Evolutionary conservation across 2,797 vertebrate species (phyloP), one percentile per base, ranked within the genome.

Genomic region (Limosa lapponica): DNA sequence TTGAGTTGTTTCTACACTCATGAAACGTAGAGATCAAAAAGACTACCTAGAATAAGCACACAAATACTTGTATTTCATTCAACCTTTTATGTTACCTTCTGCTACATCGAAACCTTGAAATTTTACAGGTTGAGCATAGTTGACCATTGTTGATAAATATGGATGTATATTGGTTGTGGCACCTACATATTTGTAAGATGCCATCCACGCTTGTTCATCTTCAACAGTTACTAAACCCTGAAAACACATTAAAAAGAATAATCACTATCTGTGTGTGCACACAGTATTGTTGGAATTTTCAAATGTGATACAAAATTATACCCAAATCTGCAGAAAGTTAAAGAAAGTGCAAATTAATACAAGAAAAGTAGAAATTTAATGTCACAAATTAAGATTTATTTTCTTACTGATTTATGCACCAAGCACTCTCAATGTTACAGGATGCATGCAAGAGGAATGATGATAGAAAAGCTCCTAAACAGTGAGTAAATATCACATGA

Each of bases 91-190:
- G 96, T 99, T 98, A 99, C 99, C 99, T 98, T 99, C 99, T 95
- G 99, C 99, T 91, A 99, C 93, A 92, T 99, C 98, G 96, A 99
- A 99, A 97, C 99, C 98, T 98, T 99, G 99, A 97, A 99, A 99
- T 97, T 99, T 99, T 96, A 99, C 99, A 2, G 99, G 99, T 87
- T 99, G 99, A 75, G 99, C 99, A 85, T 99, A 99, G 98, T 99
- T 99, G 98, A 99, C 99, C 99, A 99, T 99, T 69, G 99, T 99
- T 61, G 99, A 99, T 91, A 99, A 98, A 96, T 98, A 99, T 0
- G 99, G 99, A 96, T 99, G 99, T 97, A 99, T 99, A 96, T 99
- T 99, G 13, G 99, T 99, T 93, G 99, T 99, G 96, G 99, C 99
- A 94, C 99, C 99, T 79, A 99, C 99, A 55, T 99, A 99, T 78